Evolutionary conservation across 2,797 vertebrate species (phyloP).

Genomic region (Gymnothorax reevesii): DNA sequence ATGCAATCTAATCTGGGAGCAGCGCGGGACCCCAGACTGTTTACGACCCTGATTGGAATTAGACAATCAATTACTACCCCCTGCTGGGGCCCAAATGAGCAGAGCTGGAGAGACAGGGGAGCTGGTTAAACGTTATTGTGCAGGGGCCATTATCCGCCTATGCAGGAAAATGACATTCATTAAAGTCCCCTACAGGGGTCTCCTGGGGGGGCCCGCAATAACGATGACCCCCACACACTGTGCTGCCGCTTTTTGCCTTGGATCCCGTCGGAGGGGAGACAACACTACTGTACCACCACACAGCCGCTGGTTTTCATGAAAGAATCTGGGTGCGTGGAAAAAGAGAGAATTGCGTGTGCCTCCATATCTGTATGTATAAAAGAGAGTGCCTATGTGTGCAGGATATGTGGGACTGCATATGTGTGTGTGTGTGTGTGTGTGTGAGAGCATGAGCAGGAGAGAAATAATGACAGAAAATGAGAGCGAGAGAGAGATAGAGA

Average conservation of each 20-base stretch:
- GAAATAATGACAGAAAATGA: background rate
- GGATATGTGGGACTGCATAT: background rate
- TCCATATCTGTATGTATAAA: background rate
- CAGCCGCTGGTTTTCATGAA: slow-evolving; percentile 70
- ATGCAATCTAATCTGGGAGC: slow-evolving; percentile 60
- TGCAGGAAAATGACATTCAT: slow-evolving; percentile 84
- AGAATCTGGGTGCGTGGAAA: background rate
- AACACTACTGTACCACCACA: slow-evolving; percentile 64
- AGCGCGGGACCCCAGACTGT: slow-evolving; percentile 73
- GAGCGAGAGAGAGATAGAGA: background rate
- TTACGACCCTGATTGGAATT: slow-evolving; percentile 72
- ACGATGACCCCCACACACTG: slow-evolving; percentile 86
- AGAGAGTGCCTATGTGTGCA: background rate
- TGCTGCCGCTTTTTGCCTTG: slow-evolving; percentile 70
- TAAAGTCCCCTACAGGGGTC: slow-evolving; percentile 79
- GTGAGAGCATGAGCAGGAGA: no score
- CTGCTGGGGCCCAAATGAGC: slow-evolving; percentile 75
- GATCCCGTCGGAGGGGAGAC: slow-evolving; percentile 68
- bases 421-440: background rate
- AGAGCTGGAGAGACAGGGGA: slow-evolving; percentile 74
- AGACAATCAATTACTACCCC: slow-evolving; percentile 69
- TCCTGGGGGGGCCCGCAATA: slow-evolving; percentile 66
- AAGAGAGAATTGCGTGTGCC: background rate
- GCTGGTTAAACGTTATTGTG: slow-evolving; percentile 85
- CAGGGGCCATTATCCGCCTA: slow-evolving; percentile 86